A percentile compares a stretch with the other conserved stretches of the same genome.
Conservation (phyloP, 2,797 vertebrate species). For the Chaenodraco wilsoni region DNA sequence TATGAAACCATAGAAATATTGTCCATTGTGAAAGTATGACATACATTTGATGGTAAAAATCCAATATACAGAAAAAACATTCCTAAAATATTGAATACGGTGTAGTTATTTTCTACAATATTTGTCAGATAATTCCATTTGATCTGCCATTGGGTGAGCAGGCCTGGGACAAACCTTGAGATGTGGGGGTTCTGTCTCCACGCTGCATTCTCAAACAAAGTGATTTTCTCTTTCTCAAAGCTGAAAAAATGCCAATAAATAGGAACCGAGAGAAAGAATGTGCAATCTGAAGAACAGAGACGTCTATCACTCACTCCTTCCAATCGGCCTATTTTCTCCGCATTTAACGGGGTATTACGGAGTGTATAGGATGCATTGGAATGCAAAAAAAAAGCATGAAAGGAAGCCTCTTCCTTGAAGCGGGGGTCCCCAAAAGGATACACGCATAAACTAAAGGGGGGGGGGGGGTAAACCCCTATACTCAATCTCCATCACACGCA, state of each 20-base stretch:
- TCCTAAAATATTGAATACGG: neutral
- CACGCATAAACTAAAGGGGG: slow-evolving; percentile 78
- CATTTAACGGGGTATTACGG: slow-evolving; percentile 74
- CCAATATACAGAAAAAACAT: neutral
- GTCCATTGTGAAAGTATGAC: neutral
- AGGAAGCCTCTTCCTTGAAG: slow-evolving; percentile 78
- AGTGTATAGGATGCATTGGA: slow-evolving; percentile 79
- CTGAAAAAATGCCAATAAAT: slow-evolving; percentile 58
- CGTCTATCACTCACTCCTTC: slow-evolving; percentile 71
- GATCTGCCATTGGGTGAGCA: neutral
- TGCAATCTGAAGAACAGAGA: slow-evolving; percentile 67
- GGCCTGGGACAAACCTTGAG: slow-evolving; percentile 1
- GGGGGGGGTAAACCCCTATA: slow-evolving; percentile 70
- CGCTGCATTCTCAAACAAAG: slow-evolving; percentile 27
- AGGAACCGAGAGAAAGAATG: slow-evolving; percentile 58
- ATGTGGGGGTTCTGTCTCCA: slow-evolving; percentile 9
- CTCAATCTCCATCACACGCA: slow-evolving; percentile 56
- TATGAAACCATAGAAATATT: neutral
- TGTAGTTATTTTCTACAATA: neutral
- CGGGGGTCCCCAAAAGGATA: slow-evolving; percentile 78
- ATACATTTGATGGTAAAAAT: neutral
- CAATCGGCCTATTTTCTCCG: slow-evolving; percentile 64
- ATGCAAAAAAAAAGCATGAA: slow-evolving; percentile 78
- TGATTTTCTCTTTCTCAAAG: slow-evolving; percentile 40
- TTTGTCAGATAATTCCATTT: neutral